Conservation (phyloP, 2,113 vertebrate species). For the Actinemys pallida region DNA sequence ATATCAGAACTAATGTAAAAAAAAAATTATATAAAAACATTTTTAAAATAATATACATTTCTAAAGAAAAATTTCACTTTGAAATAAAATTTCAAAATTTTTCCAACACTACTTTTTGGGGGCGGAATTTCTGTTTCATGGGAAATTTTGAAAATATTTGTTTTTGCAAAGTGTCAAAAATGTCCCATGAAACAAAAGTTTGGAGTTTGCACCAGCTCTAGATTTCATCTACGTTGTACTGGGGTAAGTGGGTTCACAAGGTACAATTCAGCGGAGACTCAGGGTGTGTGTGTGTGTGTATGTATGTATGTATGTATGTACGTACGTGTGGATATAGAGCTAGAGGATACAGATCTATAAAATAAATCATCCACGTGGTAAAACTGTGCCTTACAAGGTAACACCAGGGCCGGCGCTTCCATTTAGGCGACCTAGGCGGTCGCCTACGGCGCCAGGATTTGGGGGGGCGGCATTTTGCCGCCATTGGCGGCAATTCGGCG, state of each 20-base stretch:
- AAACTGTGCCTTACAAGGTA: background rate
- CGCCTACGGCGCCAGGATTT: no score
- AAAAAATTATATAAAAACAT: background rate
- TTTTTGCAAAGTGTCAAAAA: background rate
- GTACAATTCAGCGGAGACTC: background rate
- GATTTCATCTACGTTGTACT: background rate
- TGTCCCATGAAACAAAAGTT: background rate
- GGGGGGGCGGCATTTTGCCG: no score
- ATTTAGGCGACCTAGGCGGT: no score
- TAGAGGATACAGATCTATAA: background rate
- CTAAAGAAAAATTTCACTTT: background rate
- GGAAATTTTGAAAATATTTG: background rate
- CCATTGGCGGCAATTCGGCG: no score
- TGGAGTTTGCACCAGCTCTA: background rate
- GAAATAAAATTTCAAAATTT: background rate
- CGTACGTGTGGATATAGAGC: background rate
- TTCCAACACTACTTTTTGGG: background rate
- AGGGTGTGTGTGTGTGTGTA: background rate
- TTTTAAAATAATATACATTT: background rate
- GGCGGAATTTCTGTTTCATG: background rate
- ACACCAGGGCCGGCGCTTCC: no score
- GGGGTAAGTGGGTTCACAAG: background rate
- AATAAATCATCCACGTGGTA: background rate
- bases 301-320: background rate
- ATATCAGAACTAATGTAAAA: background rate